Conservation (phyloP, 2,113 vertebrate species). For the Zootoca vivipara region DNA sequence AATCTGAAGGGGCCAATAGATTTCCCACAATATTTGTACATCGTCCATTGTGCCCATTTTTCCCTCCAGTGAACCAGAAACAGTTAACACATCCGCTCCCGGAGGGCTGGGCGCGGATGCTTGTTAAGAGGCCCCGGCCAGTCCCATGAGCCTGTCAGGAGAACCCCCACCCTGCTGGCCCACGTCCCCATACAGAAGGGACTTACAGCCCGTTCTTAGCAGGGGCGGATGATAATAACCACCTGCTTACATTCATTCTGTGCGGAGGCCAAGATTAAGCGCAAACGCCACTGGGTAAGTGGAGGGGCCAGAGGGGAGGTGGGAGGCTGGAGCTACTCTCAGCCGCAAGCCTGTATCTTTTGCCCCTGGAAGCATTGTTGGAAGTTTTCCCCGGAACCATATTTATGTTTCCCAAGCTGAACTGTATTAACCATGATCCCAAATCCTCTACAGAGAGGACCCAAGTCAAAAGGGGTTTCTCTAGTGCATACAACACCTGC, state of each 20-base stretch:
- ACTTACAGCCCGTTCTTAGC: conserved; percentile 76
- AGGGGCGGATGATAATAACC: conserved; percentile 72
- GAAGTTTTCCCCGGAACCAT: too few relatives aligned
- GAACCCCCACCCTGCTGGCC: conserved; percentile 27
- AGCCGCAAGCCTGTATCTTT: too few relatives aligned
- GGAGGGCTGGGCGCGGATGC: conserved; percentile 66
- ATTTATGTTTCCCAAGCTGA: too few relatives aligned
- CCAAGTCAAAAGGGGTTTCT: too few relatives aligned
- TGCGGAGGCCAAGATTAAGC: neutral
- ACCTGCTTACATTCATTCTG: conserved; percentile 75
- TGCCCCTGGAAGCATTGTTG: too few relatives aligned
- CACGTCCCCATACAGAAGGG: conserved; percentile 52
- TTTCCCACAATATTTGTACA: conserved; percentile 97
- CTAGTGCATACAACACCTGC: too few relatives aligned
- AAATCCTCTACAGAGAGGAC: neutral
- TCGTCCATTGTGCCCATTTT: conserved; percentile 90
- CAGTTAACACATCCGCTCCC: conserved; percentile 92
- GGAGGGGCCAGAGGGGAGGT: fast-evolving
- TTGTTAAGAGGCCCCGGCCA: conserved; percentile 51
- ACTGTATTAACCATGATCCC: neutral
- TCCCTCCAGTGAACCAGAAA: conserved; percentile 93
- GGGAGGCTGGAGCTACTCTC: neutral
- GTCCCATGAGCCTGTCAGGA: neutral
- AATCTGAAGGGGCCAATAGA: conserved; percentile 86
- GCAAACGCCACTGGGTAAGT: conserved; percentile 12